A percentile compares a stretch with the other conserved stretches of the same genome.
Conservation (phyloP, 2,113 vertebrate species). For the Hydropotes inermis region DNA sequence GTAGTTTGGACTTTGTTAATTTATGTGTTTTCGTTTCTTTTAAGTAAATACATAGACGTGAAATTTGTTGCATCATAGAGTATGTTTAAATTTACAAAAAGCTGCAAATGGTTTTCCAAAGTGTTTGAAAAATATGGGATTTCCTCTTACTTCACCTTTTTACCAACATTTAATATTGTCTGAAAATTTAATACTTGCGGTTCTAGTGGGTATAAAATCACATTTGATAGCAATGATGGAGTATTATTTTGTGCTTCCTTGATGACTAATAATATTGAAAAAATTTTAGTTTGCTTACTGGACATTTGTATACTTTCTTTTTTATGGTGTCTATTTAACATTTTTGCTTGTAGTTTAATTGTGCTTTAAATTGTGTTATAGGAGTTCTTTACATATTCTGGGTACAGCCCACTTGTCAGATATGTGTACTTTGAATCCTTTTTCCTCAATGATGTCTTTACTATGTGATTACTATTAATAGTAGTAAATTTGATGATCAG, state of each 20-base stretch:
- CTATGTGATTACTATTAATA: background rate
- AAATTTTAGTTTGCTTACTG: background rate
- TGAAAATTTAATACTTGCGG: background rate
- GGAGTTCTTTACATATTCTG: background rate
- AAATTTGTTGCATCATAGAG: background rate
- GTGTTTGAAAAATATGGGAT: background rate
- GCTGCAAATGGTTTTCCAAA: background rate
- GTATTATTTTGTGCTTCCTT: background rate
- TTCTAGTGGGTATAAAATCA: background rate
- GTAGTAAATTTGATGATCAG: background rate
- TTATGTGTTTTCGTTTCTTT: background rate
- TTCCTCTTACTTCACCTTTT: background rate
- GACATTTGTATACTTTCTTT: background rate
- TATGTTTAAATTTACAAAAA: constrained; percentile 27
- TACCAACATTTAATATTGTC: background rate
- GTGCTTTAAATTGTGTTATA: background rate
- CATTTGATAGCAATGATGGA: background rate
- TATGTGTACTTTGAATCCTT: background rate
- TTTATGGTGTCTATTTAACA: background rate
- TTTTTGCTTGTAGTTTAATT: background rate
- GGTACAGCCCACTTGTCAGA: background rate
- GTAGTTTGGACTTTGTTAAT: background rate
- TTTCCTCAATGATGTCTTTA: background rate
- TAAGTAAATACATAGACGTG: background rate
- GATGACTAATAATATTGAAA: background rate